phyloP scores from a whole-genome alignment of 2,113 vertebrate species.

The Cyanocitta stelleri region DNA sequence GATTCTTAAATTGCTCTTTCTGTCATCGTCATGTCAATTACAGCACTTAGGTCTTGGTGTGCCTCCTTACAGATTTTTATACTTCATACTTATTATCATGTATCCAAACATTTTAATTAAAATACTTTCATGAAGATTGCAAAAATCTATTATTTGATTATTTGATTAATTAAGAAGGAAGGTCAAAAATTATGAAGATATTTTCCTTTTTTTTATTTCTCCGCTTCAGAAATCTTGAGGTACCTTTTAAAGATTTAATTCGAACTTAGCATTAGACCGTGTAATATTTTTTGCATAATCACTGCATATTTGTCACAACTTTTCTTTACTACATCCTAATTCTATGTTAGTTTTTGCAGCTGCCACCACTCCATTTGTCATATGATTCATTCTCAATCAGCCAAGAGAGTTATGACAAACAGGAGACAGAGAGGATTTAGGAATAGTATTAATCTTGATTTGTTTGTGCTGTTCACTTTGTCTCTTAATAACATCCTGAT shows the following conservation, averaged over 20 bases:
- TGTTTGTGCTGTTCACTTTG: not conserved
- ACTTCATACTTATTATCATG: not conserved
- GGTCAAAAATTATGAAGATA: not conserved
- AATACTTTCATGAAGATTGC: not conserved
- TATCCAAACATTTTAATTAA: not conserved
- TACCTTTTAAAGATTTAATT: not conserved
- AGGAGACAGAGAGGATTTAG: not conserved
- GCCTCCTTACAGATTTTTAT: not conserved
- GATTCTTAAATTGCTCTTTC: not conserved
- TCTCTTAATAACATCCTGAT: not conserved
- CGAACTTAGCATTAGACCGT: not conserved
- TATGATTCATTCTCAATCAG: not conserved
- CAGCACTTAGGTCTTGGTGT: not conserved
- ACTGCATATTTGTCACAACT: not conserved
- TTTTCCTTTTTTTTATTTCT: not conserved
- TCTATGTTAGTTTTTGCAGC: not conserved
- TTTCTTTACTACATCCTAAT: not conserved
- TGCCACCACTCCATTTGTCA: not conserved
- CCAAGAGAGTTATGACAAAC: not conserved
- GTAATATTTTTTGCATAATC: not conserved
- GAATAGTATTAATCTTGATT: not conserved
- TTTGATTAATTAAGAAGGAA: not conserved
- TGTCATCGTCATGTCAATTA: not conserved
- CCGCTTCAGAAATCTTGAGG: not conserved
- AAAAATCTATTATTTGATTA: not conserved